Base-by-base conservation (phyloP, 2,888 invertebrate genomes). In the Nomada fabriciana region DNA sequence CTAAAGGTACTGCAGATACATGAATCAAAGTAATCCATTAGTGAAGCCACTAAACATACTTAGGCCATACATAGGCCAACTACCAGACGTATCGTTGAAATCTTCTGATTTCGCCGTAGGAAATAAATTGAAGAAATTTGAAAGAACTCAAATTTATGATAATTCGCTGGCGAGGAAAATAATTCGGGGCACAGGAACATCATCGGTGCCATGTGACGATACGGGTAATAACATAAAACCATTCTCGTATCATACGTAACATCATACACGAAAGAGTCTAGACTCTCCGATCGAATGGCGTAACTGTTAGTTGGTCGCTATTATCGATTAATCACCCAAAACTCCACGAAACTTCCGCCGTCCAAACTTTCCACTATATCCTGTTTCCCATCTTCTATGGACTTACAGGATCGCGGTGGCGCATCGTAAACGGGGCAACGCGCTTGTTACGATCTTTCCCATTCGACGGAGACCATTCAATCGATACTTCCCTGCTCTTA, bases 261-360 rank as follows among this genome's bases (percentile, higher is more conserved):
- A 65, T 77, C 52, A 25, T 53, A 29, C 29, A 52, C 13, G 55
- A 20, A 70, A 79, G 69, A 59, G 61, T 7, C 18, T 1, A 20
- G 13, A 65, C 61, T 63, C 52, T 15, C n/a, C 15, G 47, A 42
- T n/a, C 36, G 23, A 9, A 57, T 13, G 65, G 69, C 52, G 64
- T 65, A 70, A 64, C 73, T 52, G 50, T 75, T 60, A 50, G 42
- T 57, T 42, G 64, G 23, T 18, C 60, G 23, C 69, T 52, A 61
- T 80, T 85, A 85, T 86, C 84, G 86, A 85, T 85, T 86, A 85
- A 85, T 85, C 86, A 80, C 63, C 52, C 59, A 10, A 74, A 74
- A 80, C 84, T 80, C 76, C 23, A 11, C 43, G 20, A 43, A 86
- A 86, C 84, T 86, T 80, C 52, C 72, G 43, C 29, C 68, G 42